phyloP scores from a whole-genome alignment of 2,888 invertebrate species.

The Dryobotodes eremita region DNA sequence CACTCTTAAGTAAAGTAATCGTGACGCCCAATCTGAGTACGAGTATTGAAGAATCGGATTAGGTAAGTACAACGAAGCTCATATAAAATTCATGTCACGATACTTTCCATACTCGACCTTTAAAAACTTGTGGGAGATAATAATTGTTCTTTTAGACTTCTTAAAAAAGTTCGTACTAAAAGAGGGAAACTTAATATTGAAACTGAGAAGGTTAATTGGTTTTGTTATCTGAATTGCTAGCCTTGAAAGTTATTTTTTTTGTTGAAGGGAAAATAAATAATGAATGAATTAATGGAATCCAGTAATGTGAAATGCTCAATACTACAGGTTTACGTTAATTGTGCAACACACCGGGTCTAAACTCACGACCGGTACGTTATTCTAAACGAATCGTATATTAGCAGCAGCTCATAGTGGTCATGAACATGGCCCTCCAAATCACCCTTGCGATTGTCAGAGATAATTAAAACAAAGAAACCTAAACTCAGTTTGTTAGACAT shows the following conservation, averaged over 20 bases:
- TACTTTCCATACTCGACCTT: conserved; percentile 36
- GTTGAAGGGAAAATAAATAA: not conserved
- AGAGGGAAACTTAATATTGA: conserved; percentile 19
- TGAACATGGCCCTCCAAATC: not conserved
- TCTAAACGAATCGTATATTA: too few species aligned
- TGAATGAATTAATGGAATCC: not conserved
- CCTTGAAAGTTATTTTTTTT: not conserved
- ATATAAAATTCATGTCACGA: not conserved
- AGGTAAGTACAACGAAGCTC: not conserved
- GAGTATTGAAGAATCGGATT: not conserved
- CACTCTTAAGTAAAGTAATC: not conserved
- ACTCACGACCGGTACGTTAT: not conserved
- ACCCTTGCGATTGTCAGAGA: not conserved
- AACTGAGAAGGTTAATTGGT: not conserved
- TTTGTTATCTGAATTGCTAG: conserved; percentile 1
- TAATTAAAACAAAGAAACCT: not conserved
- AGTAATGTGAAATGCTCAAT: not conserved
- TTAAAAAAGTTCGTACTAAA: conserved; percentile 7
- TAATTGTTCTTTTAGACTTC: conserved; percentile 8
- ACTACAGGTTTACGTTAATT: not conserved
- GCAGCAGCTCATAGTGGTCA: not conserved
- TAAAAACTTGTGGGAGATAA: conserved; percentile 20
- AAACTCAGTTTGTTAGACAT: not conserved
- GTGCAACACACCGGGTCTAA: not conserved
- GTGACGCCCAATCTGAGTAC: conserved; percentile 4